Conservation (phyloP, 2,797 vertebrate genomes). For the Xenops minutus region DNA sequence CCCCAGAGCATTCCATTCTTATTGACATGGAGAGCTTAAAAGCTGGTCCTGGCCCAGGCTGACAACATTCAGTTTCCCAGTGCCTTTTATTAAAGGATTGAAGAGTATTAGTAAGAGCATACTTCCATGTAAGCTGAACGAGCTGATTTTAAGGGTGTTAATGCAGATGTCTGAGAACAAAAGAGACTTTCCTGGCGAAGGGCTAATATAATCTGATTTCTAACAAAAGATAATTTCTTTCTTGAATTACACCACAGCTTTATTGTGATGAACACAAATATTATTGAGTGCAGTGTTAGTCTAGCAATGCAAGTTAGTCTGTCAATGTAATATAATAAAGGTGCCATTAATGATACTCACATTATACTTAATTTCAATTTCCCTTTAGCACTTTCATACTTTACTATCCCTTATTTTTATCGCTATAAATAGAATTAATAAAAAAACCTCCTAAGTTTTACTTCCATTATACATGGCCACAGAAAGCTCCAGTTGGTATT, state of each 20-base stretch:
- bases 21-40: background rate
- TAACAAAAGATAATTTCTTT: background rate
- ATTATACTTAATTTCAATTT: background rate
- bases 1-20: background rate
- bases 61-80: background rate
- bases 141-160: background rate
- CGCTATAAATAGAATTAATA: background rate
- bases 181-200: background rate
- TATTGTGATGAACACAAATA: background rate
- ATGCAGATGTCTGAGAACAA: background rate
- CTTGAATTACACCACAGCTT: background rate
- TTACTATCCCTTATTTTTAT: background rate
- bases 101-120: background rate
- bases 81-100: background rate
- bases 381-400: background rate
- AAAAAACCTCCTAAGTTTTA: background rate
- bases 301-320: background rate
- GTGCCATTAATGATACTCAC: background rate
- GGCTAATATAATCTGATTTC: background rate
- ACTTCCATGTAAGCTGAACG: background rate
- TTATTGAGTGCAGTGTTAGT: background rate
- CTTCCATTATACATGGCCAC: background rate
- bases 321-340: background rate
- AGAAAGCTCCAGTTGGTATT: background rate
- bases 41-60: background rate